Base-by-base conservation (phyloP, 2,113 vertebrate species). In the Potamarius usumacintae region DNA sequence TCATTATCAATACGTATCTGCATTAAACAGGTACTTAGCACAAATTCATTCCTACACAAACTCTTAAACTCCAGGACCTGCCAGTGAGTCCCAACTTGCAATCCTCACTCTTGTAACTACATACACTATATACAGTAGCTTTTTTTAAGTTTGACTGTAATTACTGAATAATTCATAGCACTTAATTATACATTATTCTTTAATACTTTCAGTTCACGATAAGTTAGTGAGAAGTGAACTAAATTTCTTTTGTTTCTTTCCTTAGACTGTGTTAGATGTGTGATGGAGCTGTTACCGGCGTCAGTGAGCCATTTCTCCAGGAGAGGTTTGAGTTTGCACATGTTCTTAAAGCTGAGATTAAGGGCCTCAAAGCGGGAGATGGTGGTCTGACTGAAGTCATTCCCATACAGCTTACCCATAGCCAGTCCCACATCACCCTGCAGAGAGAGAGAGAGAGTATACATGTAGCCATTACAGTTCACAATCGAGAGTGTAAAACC, bases 301-400 rank as follows among this genome's bases (percentile, higher is more conserved):
- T 98, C 97, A 0, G 94, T 97, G 88, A 98, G 97, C 97, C 97
- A 98, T 92, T 97, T 98, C 93, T 98, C 97, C 91, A 98, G 93
- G 90, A 98, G 96, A 17, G 97, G 97, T 92, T 98, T 98, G 85
- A 98, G 96, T 92, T 98, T 98, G 95, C 97, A 98, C 97, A 98
- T 98, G 94, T 98, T 98, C 94, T 98, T 98, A 92, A 98, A 98
- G 95, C 97, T 98, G 92, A 98, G 93, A 90, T 98, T 98, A 88
- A 98, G 97, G 27, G 97, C 97, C 91, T 98, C 97, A 2, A 98
- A 98, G 93, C 97, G 97, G 48, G 97, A 98, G 93, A 98, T 98
- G 88, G 97, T 98, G 52, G 97, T 98, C 93, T 98, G 97, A 92
- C 97, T 98, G 94, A 98, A 98, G 93, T 98, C 97, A 7, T 98